Base-by-base conservation (phyloP, 1,140 invertebrate genomes). In the Littorina saxatilis region DNA sequence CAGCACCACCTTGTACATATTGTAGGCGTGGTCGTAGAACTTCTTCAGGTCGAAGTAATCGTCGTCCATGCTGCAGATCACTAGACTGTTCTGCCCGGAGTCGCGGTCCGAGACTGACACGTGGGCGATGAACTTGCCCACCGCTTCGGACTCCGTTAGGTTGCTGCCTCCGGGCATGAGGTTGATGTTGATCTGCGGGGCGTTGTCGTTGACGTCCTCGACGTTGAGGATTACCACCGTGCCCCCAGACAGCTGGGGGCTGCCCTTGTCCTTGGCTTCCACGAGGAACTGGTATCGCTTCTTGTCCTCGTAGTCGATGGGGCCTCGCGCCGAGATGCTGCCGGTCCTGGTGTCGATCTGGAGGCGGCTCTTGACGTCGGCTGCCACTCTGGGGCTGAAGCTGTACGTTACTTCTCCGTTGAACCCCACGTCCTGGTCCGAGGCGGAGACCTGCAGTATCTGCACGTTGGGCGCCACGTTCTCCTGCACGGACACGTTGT, bases 301-400 rank as follows among this genome's bases (percentile, higher is more conserved):
- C 35, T 94, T 93, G 0, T 92, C 88, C 92, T 98, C 97, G 84
- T 96, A 94, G 91, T 98, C 96, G 43, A 98, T 92, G 17, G 94
- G 93, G 81, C 94, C 94, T 23, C 84, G 86, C 1, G 88, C 81
- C 58, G 68, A 87, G 32, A 91, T 87, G 66, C 87, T 79, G 17
- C 91, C 91, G 39, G 88, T 85, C 23, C 73, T 70, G 50, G 79
- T 47, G 96, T 87, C 96, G 95, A 91, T 99, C 97, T 29, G 97
- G 96, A 82, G 99, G 91, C 80, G 84, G 29, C 89, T 98, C 96
- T 75, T 98, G 92, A 47, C 96, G 43, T 52, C 43, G 40, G 32
- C 70, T 5, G 32, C 96, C 91, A 98, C 98, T 4, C 97, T 97
- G 4, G 96, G 94, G 72, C 84, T 85, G 73, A 91, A 98, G 88